Evolutionary conservation across 2,797 vertebrate species (phyloP), one percentile per base, ranked within the genome.

Genomic region (Xiphophorus birchmanni): DNA sequence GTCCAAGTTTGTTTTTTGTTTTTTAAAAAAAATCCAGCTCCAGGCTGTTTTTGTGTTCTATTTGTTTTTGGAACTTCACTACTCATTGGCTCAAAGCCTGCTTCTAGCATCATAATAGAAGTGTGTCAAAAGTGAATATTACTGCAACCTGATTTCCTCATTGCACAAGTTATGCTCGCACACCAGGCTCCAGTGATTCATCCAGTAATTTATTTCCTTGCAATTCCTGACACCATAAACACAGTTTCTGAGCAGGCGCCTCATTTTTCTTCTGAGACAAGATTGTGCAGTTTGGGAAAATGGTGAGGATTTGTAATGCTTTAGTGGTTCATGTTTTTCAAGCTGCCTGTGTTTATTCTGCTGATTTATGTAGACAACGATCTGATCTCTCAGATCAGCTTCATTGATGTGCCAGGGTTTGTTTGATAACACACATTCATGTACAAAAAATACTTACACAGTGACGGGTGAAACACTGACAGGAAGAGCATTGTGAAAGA

Each of bases 191-290:
- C 81, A 89, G 84, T 95, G 94, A 96, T 95, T 93, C 87, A 89
- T 90, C 92, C 82, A 94, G 92, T 96, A 95, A 96, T 97, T 97
- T 91, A 96, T 97, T 97, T 96, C 94, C 91, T 95, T 93, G 90
- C 91, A 91, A 94, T 93, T 96, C 93, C 92, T 95, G 93, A 96
- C 90, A 91, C 93, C 92, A 89, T 95, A 95, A 96, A 96, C 94
- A 96, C 94, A 93, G 94, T 96, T 93, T 96, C 94, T 93, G 92
- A 94, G 92, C 95, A 94, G 92, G 94, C 88, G 78, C 93, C 94
- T 95, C 91, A 94, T 96, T 96, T 95, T 94, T 94, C 94, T 95
- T 95, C 94, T 89, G 86, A 84, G 86, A 88, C 88, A 86, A 91
- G 84, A 88, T 80, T 79, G 87, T 85, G 84, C 81, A 84, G 88